Percentiles rank a stretch among this genome's conserved stretches.
These are phyloP conservation scores for Latheticus oryzae DNA, from an alignment of 2,888 invertebrate species.

Conservation along the genomic window DNA sequence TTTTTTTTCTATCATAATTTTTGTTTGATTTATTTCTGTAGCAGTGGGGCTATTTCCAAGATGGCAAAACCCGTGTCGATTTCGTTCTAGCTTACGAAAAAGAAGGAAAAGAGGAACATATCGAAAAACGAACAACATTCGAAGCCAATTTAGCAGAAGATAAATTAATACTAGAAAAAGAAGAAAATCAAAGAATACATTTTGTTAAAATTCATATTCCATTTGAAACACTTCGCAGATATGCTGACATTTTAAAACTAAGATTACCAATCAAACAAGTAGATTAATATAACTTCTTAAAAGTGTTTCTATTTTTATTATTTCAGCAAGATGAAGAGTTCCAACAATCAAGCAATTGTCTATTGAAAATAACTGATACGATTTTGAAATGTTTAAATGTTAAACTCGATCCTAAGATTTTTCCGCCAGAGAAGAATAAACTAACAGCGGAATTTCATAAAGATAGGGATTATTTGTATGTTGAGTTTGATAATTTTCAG, in stretches of 20 bases:
- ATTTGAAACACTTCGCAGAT: constrained; percentile 75
- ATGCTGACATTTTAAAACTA: constrained; percentile 81
- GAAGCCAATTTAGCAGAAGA: constrained; percentile 72
- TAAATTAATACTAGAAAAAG: constrained; percentile 72
- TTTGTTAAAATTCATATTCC: constrained; percentile 83
- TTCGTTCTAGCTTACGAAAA: constrained; percentile 73
- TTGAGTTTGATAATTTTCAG: constrained; percentile 44
- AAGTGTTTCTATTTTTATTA: no score
- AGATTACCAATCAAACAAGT: constrained; percentile 82
- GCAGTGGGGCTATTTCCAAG: constrained; percentile 69
- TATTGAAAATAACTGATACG: constrained; percentile 60
- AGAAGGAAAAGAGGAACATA: constrained; percentile 59
- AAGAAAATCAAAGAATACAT: constrained; percentile 72
- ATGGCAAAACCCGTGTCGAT: constrained; percentile 69
- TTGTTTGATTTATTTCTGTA: constrained; percentile 52
- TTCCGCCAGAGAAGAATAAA: constrained; percentile 73
- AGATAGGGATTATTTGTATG: constrained; percentile 80
- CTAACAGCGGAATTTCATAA: constrained; percentile 77
- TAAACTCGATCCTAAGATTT: constrained; percentile 70
- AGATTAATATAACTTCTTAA: no score
- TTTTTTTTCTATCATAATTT: constrained; percentile 5
- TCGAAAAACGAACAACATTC: constrained; percentile 68
- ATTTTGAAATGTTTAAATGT: constrained; percentile 69
- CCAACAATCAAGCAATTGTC: no score
- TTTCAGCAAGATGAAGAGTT: constrained; percentile 47